Conservation (phyloP, 2,888 invertebrate species). For the Leptura quadrifasciata region DNA sequence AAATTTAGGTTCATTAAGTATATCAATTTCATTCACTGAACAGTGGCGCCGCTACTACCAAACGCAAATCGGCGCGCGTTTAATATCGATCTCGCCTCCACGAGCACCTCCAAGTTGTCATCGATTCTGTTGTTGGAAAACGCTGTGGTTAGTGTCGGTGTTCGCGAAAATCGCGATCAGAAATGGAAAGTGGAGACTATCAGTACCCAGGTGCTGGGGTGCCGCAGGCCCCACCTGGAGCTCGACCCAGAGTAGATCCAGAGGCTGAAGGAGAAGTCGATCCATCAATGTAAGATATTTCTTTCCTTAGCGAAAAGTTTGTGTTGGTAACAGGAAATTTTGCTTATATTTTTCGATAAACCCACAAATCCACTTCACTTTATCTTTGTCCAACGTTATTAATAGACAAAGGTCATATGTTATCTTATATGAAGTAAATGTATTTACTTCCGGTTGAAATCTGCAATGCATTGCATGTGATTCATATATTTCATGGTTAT, state of each 20-base stretch:
- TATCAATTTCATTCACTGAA: constrained; percentile 27
- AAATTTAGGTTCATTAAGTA: constrained; percentile 3
- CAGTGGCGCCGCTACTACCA: constrained; percentile 29
- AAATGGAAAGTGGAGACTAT: constrained; percentile 37
- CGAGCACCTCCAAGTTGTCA: constrained; percentile 31
- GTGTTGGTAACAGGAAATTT: background rate
- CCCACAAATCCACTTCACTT: background rate
- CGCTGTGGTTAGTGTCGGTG: constrained; percentile 32
- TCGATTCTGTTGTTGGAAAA: constrained; percentile 35
- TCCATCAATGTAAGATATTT: constrained; percentile 79
- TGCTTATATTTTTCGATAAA: background rate
- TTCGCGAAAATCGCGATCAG: constrained; percentile 34
- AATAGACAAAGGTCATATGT: no score
- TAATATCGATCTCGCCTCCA: constrained; percentile 33
- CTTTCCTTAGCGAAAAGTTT: background rate
- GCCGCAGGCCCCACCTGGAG: constrained; percentile 65
- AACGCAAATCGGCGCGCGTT: constrained; percentile 25
- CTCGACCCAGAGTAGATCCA: constrained; percentile 87
- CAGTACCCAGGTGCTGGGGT: constrained; percentile 24
- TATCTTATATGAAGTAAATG: no score
- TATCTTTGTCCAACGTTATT: no score
- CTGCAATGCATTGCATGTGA: no score
- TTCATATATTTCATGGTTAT: no score
- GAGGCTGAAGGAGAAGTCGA: constrained; percentile 91
- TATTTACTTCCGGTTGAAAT: no score